Evolutionary conservation across 1,140 invertebrate genomes (phyloP).

Genomic region (Tribolium castaneum): DNA sequence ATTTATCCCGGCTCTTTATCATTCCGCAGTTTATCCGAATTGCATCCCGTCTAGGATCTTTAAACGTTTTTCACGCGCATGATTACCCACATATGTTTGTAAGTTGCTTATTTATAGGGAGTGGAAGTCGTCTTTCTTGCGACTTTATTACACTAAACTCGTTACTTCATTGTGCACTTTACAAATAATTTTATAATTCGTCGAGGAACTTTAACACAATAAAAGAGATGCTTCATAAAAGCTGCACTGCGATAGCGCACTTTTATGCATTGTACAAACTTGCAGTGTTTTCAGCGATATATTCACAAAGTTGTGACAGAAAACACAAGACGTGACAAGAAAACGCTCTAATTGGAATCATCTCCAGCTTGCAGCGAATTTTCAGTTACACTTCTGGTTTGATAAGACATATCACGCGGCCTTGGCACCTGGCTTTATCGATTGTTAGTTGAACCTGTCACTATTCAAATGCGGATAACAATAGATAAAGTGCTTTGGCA

Average conservation of each 20-base stretch:
- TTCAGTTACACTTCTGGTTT: not conserved
- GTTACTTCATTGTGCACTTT: not conserved
- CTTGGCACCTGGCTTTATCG: slow-evolving; percentile 13
- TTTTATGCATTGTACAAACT: slow-evolving; percentile 16
- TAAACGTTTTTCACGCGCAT: slow-evolving; percentile 21
- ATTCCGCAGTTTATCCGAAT: slow-evolving; percentile 10
- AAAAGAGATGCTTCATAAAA: not conserved
- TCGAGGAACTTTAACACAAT: not conserved
- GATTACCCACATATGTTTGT: slow-evolving; percentile 26
- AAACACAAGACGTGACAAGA: slow-evolving; percentile 8
- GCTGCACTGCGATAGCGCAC: not conserved
- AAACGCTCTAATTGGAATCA: slow-evolving; percentile 3
- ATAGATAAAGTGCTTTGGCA: not conserved
- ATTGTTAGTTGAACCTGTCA: not conserved
- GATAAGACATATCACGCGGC: slow-evolving; percentile 4
- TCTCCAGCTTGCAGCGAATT: too few species aligned
- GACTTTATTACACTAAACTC: not conserved
- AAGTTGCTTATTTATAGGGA: slow-evolving; percentile 18
- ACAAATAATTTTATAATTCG: not conserved
- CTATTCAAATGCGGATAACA: slow-evolving; percentile 13
- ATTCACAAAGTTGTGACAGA: slow-evolving; percentile 1
- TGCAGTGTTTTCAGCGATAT: slow-evolving; percentile 3
- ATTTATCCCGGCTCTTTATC: slow-evolving; percentile 21
- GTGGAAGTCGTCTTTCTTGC: slow-evolving; percentile 4
- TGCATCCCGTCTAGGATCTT: slow-evolving; percentile 17